These are phyloP conservation scores for Hexactinellida sp. DNA, from an alignment of 37 sponge, comb jelly and placozoan genomes.

Conservation along the genomic window DNA sequence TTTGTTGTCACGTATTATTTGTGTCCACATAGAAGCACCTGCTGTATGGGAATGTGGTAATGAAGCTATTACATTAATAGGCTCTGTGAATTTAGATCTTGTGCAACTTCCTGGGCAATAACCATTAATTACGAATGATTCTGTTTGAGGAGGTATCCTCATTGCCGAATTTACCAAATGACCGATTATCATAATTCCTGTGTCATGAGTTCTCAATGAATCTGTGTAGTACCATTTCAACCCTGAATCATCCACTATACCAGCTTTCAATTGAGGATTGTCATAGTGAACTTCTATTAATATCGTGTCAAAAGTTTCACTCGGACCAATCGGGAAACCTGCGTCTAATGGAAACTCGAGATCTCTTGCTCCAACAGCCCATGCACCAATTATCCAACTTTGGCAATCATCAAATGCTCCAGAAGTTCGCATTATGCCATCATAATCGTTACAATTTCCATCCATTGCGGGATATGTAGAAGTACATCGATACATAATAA, in stretches of 20 bases:
- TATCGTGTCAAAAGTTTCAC: background rate
- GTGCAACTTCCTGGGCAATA: background rate
- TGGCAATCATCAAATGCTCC: background rate
- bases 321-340: constrained; percentile 43
- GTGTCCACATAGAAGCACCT: too few species aligned
- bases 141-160: background rate
- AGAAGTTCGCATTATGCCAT: background rate
- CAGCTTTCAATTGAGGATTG: constrained; percentile 20
- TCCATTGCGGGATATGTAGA: background rate
- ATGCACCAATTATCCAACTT: background rate
- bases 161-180: background rate
- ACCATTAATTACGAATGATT: background rate
- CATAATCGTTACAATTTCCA: background rate
- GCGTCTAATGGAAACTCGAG: constrained; percentile 35
- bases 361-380: background rate
- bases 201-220: background rate
- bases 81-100: background rate
- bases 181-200: background rate
- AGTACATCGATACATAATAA: background rate
- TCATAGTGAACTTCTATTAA: constrained; percentile 48
- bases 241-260: background rate
- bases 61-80: background rate
- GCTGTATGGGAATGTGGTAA: background rate
- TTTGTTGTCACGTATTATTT: background rate
- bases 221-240: background rate